Percentiles rank a stretch among this genome's conserved stretches.
Conservation (phyloP, 2,113 vertebrate species). For the Sterrhoptilus dennistouni region DNA sequence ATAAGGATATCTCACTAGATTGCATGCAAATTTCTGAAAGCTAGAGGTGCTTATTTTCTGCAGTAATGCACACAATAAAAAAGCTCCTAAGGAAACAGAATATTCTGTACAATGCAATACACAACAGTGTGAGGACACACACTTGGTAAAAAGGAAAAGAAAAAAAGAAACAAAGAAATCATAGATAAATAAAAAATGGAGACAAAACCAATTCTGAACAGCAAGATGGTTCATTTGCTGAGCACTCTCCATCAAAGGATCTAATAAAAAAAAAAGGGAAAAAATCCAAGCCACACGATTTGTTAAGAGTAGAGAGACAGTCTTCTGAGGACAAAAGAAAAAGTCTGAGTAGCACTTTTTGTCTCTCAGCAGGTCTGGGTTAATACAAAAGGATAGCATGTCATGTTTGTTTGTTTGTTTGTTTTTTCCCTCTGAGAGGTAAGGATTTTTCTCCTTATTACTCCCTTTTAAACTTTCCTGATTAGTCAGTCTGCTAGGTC, state of each 20-base stretch:
- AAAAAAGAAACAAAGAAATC: neutral
- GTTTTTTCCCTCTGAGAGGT: neutral
- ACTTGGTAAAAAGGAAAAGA: neutral
- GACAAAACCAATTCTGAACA: neutral
- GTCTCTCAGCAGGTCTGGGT: neutral
- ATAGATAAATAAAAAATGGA: neutral
- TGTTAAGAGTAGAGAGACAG: neutral
- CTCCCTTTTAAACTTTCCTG: neutral
- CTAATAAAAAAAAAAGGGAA: neutral
- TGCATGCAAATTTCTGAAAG: neutral
- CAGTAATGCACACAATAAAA: neutral
- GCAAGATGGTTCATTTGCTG: neutral
- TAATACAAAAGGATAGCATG: neutral
- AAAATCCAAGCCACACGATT: neutral
- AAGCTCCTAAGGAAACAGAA: neutral
- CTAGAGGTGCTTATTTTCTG: neutral
- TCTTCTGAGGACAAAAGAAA: neutral
- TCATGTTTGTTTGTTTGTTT: no score
- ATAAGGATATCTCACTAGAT: neutral
- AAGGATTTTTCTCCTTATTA: neutral
- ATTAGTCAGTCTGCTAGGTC: fast-evolving
- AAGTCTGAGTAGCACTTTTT: neutral
- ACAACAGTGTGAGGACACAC: neutral
- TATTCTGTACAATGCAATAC: neutral
- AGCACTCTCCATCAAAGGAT: neutral